A percentile compares a stretch with the other conserved stretches of the same genome.
These are phyloP conservation scores for Helicoverpa armigera DNA, from an alignment of 1,140 invertebrate genomes.

Conservation along the genomic window DNA sequence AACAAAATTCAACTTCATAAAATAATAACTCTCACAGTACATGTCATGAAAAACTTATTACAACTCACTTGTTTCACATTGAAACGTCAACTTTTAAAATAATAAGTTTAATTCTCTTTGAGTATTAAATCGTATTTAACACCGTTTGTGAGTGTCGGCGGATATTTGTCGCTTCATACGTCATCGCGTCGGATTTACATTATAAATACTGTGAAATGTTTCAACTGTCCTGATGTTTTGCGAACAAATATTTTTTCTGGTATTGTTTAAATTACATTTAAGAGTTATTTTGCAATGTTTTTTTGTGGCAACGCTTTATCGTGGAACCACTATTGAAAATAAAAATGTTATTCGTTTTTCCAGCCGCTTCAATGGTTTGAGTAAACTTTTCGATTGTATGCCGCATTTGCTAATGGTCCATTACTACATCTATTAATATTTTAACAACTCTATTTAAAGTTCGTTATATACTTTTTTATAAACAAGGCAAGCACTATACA, in stretches of 20 bases:
- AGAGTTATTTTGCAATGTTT: not conserved
- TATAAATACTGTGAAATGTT: not conserved
- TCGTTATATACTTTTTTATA: no score
- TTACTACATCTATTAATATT: no score
- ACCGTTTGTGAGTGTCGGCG: not conserved
- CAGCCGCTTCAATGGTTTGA: not conserved
- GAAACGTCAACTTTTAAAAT: constrained; percentile 8
- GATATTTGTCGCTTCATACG: constrained; percentile 25
- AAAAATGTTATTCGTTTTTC: constrained; percentile 3
- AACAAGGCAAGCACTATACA: no score
- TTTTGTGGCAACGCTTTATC: not conserved
- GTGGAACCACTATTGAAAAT: not conserved
- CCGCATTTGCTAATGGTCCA: no score
- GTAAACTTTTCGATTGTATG: not conserved
- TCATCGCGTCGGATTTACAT: constrained; percentile 19
- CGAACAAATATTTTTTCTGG: not conserved
- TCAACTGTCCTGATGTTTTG: constrained; percentile 6
- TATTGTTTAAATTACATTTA: not conserved
- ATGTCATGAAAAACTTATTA: no score
- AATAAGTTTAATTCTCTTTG: not conserved
- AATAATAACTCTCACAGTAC: no score
- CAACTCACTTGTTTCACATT: not conserved
- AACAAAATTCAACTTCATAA: no score
- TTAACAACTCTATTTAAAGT: no score
- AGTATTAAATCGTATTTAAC: constrained; percentile 11